Evolutionary conservation across 2,888 invertebrate species (phyloP), one percentile per base, ranked within the genome.

Genomic region (Drosophila percnosoma): DNA sequence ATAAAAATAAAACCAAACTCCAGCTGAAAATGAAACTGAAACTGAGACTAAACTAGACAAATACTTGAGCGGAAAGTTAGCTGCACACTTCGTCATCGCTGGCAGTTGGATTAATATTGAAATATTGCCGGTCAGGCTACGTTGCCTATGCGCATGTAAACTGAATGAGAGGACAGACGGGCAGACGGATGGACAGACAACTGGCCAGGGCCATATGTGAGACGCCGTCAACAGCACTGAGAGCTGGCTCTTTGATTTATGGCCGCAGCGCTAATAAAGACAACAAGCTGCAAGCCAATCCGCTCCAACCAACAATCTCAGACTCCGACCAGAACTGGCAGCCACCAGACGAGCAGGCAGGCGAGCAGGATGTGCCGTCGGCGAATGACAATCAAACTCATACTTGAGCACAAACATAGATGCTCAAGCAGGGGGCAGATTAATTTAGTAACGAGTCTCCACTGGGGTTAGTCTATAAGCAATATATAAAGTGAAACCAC

Each of bases 31-130:
- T 42, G 27, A 54, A 61, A 52, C 42, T 53, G 29, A 60, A 66
- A 64, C 72, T 73, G 60, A 68, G 68, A 71, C 79, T 61, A 71
- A 78, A 67, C 83, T 83, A 83, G 83, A 82, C 83, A 85, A 85
- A 87, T 87, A 85, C 64, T 75, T 77, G 73, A 82, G 68, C 84
- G 83, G 76, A 83, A 83, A 85, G 87, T 82, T 73, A 77, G 86
- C 83, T 68, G 57, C 80, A 83, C 86, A 89, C 88, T 80, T 87
- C 83, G 89, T 83, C 83, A 87, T 89, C 83, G 86, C 74, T 90
- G 90, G 89, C 90, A 90, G 87, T 85, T 90, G 91, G 91, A 90
- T 90, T 90, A 90, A 90, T 90, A 90, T 90, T 90, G 90, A 90
- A 90, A 90, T 90, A 90, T 90, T 86, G 87, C 90, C 75, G 81